These are phyloP conservation scores for Sialia sialis DNA, from an alignment of 2,113 vertebrate genomes.

Conservation along the genomic window DNA sequence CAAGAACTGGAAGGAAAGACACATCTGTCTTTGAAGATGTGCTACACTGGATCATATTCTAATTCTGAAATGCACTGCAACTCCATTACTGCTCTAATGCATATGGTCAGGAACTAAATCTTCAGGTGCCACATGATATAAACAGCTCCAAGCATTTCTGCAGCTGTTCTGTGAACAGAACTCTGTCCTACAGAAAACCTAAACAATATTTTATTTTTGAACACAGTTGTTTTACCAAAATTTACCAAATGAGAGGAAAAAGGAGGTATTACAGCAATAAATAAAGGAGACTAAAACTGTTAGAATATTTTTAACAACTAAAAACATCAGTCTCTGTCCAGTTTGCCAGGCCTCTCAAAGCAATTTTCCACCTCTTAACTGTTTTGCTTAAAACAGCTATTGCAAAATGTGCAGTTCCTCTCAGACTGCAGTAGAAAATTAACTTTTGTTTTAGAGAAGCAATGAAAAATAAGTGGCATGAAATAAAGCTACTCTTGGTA, in stretches of 20 bases:
- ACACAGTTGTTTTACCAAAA: background rate
- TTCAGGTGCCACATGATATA: background rate
- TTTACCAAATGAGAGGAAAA: background rate
- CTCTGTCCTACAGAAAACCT: background rate
- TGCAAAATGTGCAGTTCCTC: background rate
- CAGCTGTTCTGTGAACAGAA: background rate
- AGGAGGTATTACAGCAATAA: background rate
- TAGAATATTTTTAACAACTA: background rate
- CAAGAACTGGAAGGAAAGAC: background rate
- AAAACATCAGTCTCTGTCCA: background rate
- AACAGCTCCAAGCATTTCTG: background rate
- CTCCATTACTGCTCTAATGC: background rate
- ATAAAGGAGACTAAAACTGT: background rate
- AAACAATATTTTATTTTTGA: background rate
- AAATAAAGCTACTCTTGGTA: background rate
- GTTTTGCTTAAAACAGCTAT: background rate
- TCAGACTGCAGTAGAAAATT: background rate
- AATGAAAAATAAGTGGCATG: background rate
- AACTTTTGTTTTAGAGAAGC: background rate
- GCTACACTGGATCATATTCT: background rate
- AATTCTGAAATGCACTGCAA: background rate
- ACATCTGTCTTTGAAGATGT: background rate
- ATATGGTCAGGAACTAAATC: background rate
- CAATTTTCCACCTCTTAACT: background rate
- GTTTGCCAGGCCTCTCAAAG: background rate